These are phyloP conservation scores for Desoria tigrina DNA, from an alignment of 2,888 invertebrate species.

Conservation along the genomic window DNA sequence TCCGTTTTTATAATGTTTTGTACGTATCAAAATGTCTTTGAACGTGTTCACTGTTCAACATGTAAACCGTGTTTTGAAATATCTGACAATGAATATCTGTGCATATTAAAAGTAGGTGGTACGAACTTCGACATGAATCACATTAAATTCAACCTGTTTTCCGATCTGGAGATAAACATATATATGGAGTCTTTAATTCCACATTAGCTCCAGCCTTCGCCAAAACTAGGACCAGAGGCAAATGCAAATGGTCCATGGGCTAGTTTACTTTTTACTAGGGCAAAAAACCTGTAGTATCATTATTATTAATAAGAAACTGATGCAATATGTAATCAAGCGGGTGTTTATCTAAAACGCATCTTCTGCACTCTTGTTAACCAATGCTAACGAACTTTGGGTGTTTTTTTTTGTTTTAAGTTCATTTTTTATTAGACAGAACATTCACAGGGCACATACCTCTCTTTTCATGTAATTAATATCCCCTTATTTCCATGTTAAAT, in stretches of 20 bases:
- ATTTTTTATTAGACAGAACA: too few relatives aligned
- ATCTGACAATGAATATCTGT: too few relatives aligned
- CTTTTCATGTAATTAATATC: too few relatives aligned
- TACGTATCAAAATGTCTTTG: too few relatives aligned
- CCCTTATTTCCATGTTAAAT: too few relatives aligned
- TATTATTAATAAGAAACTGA: background rate
- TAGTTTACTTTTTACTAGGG: background rate
- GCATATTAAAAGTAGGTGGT: background rate
- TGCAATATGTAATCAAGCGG: conserved; percentile 12
- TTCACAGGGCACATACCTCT: too few relatives aligned
- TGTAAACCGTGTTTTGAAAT: too few relatives aligned
- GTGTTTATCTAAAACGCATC: conserved; percentile 21
- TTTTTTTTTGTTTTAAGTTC: too few relatives aligned
- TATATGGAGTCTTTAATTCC: conserved; percentile 15
- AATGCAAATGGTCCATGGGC: too few relatives aligned
- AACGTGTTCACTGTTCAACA: too few relatives aligned
- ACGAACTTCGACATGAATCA: conserved; percentile 18
- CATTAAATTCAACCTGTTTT: conserved; percentile 14
- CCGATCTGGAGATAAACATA: background rate
- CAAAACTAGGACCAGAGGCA: too few relatives aligned
- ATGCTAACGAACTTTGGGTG: conserved; percentile 18
- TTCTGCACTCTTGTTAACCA: conserved; percentile 17
- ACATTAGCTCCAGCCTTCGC: conserved; percentile 17
- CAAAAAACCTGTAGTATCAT: background rate
- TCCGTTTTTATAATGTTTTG: too few relatives aligned